Base-by-base conservation (phyloP, 1,140 invertebrate species). In the Scylla paramamosain region DNA sequence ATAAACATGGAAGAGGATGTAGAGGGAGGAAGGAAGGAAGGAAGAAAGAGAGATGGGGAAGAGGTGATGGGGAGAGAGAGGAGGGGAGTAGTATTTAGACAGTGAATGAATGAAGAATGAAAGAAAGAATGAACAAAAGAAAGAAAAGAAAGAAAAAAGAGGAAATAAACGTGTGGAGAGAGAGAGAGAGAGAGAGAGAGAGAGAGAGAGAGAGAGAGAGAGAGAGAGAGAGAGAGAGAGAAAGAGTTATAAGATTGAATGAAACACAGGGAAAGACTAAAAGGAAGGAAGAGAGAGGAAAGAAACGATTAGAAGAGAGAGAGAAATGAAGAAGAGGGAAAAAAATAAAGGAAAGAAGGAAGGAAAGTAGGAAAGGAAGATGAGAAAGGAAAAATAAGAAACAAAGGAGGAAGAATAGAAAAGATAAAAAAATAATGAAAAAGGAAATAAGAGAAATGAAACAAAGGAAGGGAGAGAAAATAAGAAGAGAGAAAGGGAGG, bases 1-100 rank as follows among this genome's bases (percentile, higher is more conserved):
- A 0, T 29, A 39, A 39, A 91, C 20, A 46, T 31, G 46, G 89
- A 46, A 46, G 46, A 25, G 46, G 89, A 91, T 32, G 46, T 31
- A 91, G 90, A 91, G 90, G 52, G 90, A 91, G 90, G 52, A 45
- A 91, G 90, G 52, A 45, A 91, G 90, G 52, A 45, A 91, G 90
- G 52, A 39, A 91, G 89, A 91, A 39, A 91, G 89, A 88, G 86
- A 88, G 86, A 88, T 20, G 31, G 89, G 46, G 89, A 91, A 39
- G 46, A 7, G 46, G 32, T 25, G 7, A 46, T 4, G 20, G 90
- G 12, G 20, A 59, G 39, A 48, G 48, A 46, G n/a, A 91, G 16
- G 0, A 32, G 0, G 25, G 7, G 0, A 29, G 4, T 3, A 45
- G n/a, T n/a, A 90, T 0, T 39, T 14, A 90, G 10, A 29, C 12